Evolutionary conservation across 2,797 vertebrate genomes (phyloP).

Genomic region (Hypotaenidia okinawae): DNA sequence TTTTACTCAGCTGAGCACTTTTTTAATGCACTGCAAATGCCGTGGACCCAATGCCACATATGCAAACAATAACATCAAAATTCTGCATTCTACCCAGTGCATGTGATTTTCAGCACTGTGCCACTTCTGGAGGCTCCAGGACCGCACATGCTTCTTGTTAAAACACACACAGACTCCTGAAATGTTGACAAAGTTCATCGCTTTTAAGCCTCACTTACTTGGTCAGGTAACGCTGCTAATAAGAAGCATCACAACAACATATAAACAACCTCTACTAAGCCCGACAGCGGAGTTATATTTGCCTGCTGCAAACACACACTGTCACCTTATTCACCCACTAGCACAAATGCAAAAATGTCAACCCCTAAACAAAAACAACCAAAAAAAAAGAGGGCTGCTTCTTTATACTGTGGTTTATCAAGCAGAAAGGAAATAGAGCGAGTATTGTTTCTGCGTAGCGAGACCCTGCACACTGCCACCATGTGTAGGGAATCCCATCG

Average conservation of each 20-base stretch:
- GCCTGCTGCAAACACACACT: background rate
- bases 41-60: background rate
- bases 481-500: background rate
- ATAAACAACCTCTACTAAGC: background rate
- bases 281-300: background rate
- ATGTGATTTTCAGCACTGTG: background rate
- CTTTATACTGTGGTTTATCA: background rate
- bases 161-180: background rate
- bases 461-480: background rate
- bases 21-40: background rate
- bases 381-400: background rate
- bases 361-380: background rate
- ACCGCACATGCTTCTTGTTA: background rate
- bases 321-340: background rate
- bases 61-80: background rate
- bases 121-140: background rate
- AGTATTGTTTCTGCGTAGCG: background rate
- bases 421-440: slow-evolving; percentile 13
- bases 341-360: background rate
- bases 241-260: background rate
- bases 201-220: background rate
- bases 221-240: background rate
- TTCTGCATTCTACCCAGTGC: background rate
- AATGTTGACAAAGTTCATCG: background rate
- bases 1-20: background rate